These are phyloP conservation scores for Lomographa bimaculata DNA, from an alignment of 2,888 invertebrate species.

Conservation along the genomic window DNA sequence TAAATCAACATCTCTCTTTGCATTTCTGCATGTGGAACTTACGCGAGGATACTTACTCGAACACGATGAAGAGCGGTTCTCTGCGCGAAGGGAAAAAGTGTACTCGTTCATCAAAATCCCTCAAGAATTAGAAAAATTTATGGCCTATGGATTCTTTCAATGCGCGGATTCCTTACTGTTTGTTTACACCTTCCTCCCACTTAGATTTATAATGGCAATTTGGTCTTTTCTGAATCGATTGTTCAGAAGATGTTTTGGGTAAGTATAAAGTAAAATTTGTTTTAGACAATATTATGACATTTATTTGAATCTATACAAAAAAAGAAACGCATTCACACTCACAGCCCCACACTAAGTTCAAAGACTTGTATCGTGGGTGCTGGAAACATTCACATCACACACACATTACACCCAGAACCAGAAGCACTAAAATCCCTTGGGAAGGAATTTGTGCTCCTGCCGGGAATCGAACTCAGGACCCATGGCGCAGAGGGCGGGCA, in stretches of 20 bases:
- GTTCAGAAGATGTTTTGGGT: slow-evolving; percentile 89
- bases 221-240: slow-evolving; percentile 91
- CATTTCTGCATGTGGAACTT: slow-evolving; percentile 93
- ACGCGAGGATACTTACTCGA: slow-evolving; percentile 96
- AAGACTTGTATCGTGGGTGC: too few species aligned
- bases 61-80: slow-evolving; percentile 97
- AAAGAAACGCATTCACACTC: too few species aligned
- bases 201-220: slow-evolving; percentile 94
- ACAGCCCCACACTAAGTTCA: too few species aligned
- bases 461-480: too few species aligned
- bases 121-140: slow-evolving; percentile 94
- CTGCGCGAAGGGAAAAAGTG: slow-evolving; percentile 96
- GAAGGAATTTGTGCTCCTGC: too few species aligned
- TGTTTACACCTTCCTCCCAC: slow-evolving; percentile 98
- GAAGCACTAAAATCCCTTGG: too few species aligned
- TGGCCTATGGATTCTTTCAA: slow-evolving; percentile 96
- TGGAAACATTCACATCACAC: too few species aligned
- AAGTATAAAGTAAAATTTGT: too few species aligned
- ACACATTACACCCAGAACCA: too few species aligned
- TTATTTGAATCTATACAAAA: too few species aligned
- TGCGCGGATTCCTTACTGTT: slow-evolving; percentile 99
- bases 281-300: too few species aligned
- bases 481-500: too few species aligned
- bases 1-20: slow-evolving; percentile 76
- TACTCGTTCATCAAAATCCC: slow-evolving; percentile 99